Evolutionary conservation across 2,113 vertebrate species (phyloP).

Genomic region (Leucopternis melanops): DNA sequence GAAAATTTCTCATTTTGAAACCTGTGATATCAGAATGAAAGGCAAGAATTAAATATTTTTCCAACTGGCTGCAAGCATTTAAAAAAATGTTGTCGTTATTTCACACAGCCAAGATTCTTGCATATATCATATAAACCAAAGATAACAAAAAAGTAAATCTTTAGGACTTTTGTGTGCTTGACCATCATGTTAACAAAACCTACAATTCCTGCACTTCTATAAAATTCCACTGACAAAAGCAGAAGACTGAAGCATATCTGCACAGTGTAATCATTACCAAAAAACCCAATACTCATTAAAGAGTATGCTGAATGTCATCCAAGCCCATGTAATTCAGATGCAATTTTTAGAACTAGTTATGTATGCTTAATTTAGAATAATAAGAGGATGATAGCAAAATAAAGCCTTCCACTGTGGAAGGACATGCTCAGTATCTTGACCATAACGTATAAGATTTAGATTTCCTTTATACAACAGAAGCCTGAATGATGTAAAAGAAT

Average conservation of each 20-base stretch:
- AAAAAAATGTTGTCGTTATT: neutral
- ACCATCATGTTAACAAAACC: neutral
- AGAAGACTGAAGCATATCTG: neutral
- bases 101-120: neutral
- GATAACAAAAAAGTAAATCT: neutral
- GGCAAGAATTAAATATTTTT: neutral
- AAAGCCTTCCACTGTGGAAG: neutral
- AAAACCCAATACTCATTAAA: neutral
- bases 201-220: neutral
- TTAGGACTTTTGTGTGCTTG: neutral
- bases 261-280: neutral
- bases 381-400: neutral
- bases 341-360: neutral
- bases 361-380: neutral
- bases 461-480: neutral
- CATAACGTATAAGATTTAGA: neutral
- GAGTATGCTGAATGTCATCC: neutral
- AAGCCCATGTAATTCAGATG: neutral
- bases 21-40: neutral
- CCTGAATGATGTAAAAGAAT: neutral
- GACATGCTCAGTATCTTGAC: neutral
- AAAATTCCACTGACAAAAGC: neutral
- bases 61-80: neutral
- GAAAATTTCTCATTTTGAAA: constrained; percentile 30
- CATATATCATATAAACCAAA: neutral